Evolutionary conservation across 2,888 invertebrate species (phyloP).

Genomic region (Perizoma affinitatum): DNA sequence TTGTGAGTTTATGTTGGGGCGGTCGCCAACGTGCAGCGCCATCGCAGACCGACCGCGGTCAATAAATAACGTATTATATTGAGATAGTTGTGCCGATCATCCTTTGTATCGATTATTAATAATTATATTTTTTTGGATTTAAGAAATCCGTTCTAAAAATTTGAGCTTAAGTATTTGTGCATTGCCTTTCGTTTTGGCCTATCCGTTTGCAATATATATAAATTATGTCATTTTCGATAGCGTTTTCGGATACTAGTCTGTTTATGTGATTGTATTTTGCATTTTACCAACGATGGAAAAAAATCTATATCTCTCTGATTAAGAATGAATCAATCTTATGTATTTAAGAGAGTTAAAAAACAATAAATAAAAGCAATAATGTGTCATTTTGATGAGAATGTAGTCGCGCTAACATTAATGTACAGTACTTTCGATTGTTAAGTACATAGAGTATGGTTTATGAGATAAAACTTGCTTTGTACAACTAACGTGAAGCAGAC

Average conservation of each 20-base stretch:
- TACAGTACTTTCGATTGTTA: constrained; percentile 32
- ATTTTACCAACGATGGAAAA: constrained; percentile 74
- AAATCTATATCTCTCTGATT: constrained; percentile 80
- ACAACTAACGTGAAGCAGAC: constrained; percentile 49
- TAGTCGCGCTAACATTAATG: constrained; percentile 36
- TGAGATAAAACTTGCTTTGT: constrained; percentile 59
- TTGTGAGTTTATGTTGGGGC: constrained; percentile 77
- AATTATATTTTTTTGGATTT: constrained; percentile 66
- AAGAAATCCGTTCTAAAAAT: constrained; percentile 75
- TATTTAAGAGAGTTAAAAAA: constrained; percentile 58
- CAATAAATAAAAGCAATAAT: constrained; percentile 63
- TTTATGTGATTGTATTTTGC: constrained; percentile 80
- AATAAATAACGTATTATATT: constrained; percentile 79
- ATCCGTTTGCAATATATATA: constrained; percentile 73
- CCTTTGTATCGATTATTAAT: constrained; percentile 61
- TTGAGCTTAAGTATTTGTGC: constrained; percentile 75
- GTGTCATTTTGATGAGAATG: constrained; percentile 71
- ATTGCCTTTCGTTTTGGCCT: constrained; percentile 76
- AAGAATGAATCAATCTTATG: constrained; percentile 73
- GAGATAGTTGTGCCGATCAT: constrained; percentile 76
- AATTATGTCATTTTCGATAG: constrained; percentile 73
- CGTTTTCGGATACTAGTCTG: constrained; percentile 81
- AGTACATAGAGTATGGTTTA: constrained; percentile 29
- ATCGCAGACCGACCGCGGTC: constrained; percentile 71
- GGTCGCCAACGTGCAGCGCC: constrained; percentile 55